Evolutionary conservation across 2,113 vertebrate species (phyloP).

Genomic region (Upupa epops): DNA sequence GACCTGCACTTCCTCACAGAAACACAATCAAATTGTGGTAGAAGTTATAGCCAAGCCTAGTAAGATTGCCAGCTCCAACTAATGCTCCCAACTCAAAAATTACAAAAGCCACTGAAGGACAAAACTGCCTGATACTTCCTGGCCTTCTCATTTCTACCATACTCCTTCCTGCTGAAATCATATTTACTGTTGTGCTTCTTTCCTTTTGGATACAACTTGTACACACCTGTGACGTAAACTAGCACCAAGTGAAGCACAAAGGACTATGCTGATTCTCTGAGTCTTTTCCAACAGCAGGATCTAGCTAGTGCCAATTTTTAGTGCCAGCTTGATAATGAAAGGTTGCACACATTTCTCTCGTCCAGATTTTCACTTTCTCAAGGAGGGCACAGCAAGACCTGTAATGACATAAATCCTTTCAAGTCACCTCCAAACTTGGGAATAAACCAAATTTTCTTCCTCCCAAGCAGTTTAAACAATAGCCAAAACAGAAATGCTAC

Average conservation of each 20-base stretch:
- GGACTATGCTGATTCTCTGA: constrained; percentile 3
- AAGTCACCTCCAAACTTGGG: constrained; percentile 35
- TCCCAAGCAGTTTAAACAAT: neutral
- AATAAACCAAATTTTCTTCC: constrained; percentile 1
- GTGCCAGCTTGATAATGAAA: constrained; percentile 39
- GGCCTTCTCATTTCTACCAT: neutral
- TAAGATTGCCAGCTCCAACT: neutral
- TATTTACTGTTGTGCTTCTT: neutral
- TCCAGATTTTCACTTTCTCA: constrained; percentile 35
- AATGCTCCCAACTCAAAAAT: neutral
- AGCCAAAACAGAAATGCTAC: neutral
- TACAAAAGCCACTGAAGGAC: neutral
- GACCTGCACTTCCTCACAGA: neutral
- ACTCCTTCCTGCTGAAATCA: neutral
- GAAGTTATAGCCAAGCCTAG: neutral
- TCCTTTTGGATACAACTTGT: neutral
- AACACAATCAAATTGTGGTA: neutral
- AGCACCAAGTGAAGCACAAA: neutral
- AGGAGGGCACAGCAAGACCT: constrained; percentile 2
- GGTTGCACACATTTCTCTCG: neutral
- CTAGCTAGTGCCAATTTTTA: neutral
- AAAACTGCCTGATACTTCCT: neutral
- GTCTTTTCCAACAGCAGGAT: constrained; percentile 39
- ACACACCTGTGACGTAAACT: constrained; percentile 15
- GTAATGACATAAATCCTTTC: constrained; percentile 36